Percentiles rank a stretch among this genome's conserved stretches.
Conservation (phyloP, 2,113 vertebrate genomes). For the Raja brachyura region DNA sequence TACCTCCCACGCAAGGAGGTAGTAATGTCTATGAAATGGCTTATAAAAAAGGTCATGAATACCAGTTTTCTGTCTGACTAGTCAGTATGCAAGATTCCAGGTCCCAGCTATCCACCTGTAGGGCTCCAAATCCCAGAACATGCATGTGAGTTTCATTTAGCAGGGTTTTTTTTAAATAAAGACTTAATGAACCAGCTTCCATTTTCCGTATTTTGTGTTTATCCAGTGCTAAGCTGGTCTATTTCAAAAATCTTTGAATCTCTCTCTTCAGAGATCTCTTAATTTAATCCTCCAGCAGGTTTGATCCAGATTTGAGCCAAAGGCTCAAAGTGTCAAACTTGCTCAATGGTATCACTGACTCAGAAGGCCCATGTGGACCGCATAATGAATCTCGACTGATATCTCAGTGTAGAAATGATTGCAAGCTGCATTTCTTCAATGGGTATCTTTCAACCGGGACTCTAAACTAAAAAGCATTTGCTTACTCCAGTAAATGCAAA, state of each 20-base stretch:
- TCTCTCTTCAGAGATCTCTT: not conserved
- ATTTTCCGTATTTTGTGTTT: not conserved
- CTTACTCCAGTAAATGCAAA: not conserved
- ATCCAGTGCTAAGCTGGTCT: not conserved
- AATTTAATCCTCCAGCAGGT: not conserved
- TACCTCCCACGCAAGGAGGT: no score
- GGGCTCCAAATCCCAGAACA: not conserved
- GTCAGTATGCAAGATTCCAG: not conserved
- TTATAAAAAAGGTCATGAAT: not conserved
- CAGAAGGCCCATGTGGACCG: not conserved
- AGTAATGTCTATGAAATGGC: not conserved
- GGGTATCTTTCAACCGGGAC: not conserved
- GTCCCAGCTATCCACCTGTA: not conserved
- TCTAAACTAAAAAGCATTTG: not conserved
- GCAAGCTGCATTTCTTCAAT: not conserved
- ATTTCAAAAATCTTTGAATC: not conserved
- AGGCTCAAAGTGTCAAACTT: constrained; percentile 12
- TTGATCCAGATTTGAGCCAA: not conserved
- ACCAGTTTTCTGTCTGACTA: not conserved
- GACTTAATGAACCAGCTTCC: not conserved
- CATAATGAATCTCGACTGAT: not conserved
- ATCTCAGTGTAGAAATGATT: not conserved
- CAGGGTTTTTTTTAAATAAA: not conserved
- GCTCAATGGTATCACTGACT: not conserved
- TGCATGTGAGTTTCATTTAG: not conserved